A percentile compares a stretch with the other conserved stretches of the same genome.
Conservation (phyloP, 2,888 invertebrate species). For the Parasteatoda lunata region DNA sequence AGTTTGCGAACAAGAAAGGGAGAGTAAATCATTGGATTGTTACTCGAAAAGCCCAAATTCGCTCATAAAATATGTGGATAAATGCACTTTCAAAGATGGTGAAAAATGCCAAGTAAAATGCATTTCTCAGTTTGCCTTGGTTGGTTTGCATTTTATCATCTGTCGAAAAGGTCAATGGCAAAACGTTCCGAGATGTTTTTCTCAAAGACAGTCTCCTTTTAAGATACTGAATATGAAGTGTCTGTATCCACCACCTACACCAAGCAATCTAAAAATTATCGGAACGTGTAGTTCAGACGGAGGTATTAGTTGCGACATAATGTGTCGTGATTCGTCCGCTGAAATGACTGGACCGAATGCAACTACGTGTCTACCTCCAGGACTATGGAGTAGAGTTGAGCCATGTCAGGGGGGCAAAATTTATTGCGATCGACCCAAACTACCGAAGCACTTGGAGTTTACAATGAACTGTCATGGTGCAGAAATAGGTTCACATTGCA, state of each 20-base stretch:
- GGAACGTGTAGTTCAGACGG: slow-evolving; percentile 4
- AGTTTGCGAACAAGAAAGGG: background rate
- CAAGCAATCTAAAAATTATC: slow-evolving; percentile 10
- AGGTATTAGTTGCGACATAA: slow-evolving; percentile 14
- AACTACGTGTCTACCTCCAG: slow-evolving; percentile 23
- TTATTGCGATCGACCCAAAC: slow-evolving; percentile 8
- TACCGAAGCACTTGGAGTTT: background rate
- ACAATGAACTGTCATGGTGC: background rate
- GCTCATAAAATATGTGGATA: background rate
- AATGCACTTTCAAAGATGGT: slow-evolving; percentile 4
- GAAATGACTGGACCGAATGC: slow-evolving; percentile 25
- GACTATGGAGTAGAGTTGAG: slow-evolving; percentile 17
- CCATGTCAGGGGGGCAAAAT: slow-evolving; percentile 16
- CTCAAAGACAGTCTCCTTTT: background rate
- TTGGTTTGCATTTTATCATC: background rate
- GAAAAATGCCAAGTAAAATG: slow-evolving; percentile 20
- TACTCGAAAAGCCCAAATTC: background rate
- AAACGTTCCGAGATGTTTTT: slow-evolving; percentile 16
- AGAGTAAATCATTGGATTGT: background rate
- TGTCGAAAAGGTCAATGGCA: slow-evolving; percentile 8
- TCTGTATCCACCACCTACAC: background rate
- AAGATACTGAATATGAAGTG: slow-evolving; percentile 12
- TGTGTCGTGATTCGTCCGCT: slow-evolving; percentile 17
- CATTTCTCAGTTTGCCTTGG: background rate
- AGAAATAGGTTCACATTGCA: background rate